Evolutionary conservation across 2,888 invertebrate genomes (phyloP).

Genomic region (Acrobasis suavella): DNA sequence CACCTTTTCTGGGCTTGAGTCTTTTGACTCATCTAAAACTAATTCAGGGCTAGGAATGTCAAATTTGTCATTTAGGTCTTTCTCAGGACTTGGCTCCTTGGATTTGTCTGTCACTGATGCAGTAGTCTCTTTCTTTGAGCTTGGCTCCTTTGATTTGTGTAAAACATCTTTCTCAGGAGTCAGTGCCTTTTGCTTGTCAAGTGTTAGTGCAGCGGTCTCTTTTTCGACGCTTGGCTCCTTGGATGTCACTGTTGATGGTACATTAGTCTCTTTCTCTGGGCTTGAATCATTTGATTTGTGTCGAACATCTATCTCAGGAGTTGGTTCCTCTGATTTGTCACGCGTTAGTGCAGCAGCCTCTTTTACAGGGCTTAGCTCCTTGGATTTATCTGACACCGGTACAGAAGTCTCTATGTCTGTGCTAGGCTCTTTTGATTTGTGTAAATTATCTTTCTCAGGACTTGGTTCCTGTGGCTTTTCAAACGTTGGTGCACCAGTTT

Average conservation of each 20-base stretch:
- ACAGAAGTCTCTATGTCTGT: too few species aligned
- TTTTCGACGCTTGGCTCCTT: conserved; percentile 13
- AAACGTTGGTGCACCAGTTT: neutral
- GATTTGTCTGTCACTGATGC: conserved; percentile 11
- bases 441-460: neutral
- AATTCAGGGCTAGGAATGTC: conserved; percentile 22
- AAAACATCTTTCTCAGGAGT: neutral
- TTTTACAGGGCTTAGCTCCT: conserved; percentile 9
- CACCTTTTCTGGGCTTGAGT: neutral
- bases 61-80: conserved; percentile 22
- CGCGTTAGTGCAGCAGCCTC: neutral
- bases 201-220: neutral
- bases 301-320: conserved; percentile 2
- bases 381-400: conserved; percentile 26
- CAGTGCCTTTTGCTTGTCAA: neutral
- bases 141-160: conserved; percentile 12
- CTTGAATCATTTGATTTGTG: conserved; percentile 14
- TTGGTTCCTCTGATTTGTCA: neutral
- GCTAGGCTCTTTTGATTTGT: neutral
- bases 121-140: neutral
- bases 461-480: neutral
- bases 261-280: conserved; percentile 14
- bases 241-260: conserved; percentile 26
- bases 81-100: conserved; percentile 13
- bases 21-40: conserved; percentile 21